Base-by-base conservation (phyloP, 2,113 vertebrate species). In the Labeo catla region DNA sequence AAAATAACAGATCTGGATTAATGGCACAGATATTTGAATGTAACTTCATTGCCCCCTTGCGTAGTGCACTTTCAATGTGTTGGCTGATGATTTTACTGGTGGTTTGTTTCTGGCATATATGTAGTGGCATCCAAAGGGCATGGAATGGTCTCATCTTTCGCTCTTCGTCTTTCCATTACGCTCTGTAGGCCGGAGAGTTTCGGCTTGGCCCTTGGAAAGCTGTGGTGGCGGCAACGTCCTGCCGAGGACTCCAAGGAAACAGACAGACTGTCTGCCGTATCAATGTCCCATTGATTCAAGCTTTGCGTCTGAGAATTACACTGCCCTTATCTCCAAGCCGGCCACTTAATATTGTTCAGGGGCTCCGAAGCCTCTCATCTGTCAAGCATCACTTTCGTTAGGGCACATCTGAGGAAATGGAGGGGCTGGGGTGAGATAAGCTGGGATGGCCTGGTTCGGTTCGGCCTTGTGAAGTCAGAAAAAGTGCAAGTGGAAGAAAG, bases 341-440 rank as follows among this genome's bases (percentile, higher is more conserved):
- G 91, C 91, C 92, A 92, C 91, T 93, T 93, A 93, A 94, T 94
- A 93, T 92, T 92, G 91, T 87, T 85, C 86, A 92, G 89, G 87
- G 92, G 92, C 86, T 89, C 84, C 79, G 47, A 79, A 81, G 84
- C 85, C 79, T 92, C 92, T 92, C 91, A 91, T 92, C 90, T 93
- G 89, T 91, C 81, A 68, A 86, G 84, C 73, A 91, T 86, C 49
- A 81, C 61, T 90, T 90, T 91, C 90, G 88, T 91, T 93, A 86
- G 87, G 84, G 89, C 82, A 91, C 91, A 92, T 92, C 90, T 92
- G 91, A 91, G 89, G 90, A 90, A 89, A 87, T 74, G 81, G 86
- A 82, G 80, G 70, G 57, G 43, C n/a, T 36, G 85, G 52, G 28
- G 21, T 28, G 77, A 39, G 80, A 21, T 36, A 87, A 88, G 88